Conservation (phyloP, 2,888 invertebrate genomes). For the Caenorhabditis sinica region DNA sequence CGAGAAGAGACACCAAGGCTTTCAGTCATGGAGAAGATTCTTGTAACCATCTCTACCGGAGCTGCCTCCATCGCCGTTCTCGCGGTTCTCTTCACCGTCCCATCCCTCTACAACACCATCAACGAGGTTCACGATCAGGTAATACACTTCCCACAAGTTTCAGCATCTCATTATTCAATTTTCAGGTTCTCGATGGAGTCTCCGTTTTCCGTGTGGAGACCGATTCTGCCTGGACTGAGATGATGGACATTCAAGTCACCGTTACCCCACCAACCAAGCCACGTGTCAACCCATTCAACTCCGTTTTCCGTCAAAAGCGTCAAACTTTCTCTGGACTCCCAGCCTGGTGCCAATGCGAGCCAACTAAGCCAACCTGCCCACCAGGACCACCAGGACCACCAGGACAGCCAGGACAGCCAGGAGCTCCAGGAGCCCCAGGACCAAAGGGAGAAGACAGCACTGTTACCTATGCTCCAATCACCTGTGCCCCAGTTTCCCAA, state of each 20-base stretch:
- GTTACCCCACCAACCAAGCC: conserved; percentile 82
- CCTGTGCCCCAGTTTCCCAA: conserved; percentile 75
- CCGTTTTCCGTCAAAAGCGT: conserved; percentile 82
- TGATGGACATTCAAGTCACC: conserved; percentile 82
- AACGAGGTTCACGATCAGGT: conserved; percentile 78
- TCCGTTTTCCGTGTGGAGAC: conserved; percentile 82
- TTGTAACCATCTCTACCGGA: conserved; percentile 63
- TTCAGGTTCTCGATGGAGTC: conserved; percentile 76
- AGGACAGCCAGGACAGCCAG: conserved; percentile 76
- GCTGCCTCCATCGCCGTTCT: conserved; percentile 77
- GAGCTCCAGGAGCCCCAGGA: conserved; percentile 70
- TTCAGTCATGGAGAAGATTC: conserved; percentile 71
- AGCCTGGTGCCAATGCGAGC: conserved; percentile 82
- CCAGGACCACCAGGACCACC: conserved; percentile 78
- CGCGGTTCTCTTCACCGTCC: conserved; percentile 74
- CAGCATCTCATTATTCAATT: not conserved
- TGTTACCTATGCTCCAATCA: conserved; percentile 75
- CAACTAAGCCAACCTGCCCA: conserved; percentile 78
- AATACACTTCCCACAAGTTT: not conserved
- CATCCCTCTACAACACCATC: conserved; percentile 80
- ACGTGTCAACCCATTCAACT: conserved; percentile 77
- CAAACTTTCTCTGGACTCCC: conserved; percentile 78
- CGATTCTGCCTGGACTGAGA: conserved; percentile 81
- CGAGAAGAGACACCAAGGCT: conserved; percentile 35
- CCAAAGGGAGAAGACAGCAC: conserved; percentile 77